phyloP scores from a whole-genome alignment of 2,113 vertebrate genomes.

The Monopterus albus region DNA sequence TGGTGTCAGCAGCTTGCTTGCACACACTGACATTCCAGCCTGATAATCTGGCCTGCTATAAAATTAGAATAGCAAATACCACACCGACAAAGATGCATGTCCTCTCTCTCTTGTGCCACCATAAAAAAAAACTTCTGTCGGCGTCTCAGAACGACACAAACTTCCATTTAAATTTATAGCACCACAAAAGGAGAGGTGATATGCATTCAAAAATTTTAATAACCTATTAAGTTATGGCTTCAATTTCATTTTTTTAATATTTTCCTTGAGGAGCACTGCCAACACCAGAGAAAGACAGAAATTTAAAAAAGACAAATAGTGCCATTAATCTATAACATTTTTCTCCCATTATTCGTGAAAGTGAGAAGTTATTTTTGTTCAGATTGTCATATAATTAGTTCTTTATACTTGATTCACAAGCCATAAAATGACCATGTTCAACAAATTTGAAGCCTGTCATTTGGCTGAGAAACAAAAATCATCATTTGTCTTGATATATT shows the following conservation, averaged over 20 bases:
- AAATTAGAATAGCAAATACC: constrained; percentile 99
- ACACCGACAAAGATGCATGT: constrained; percentile 99
- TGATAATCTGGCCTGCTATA: constrained; percentile 99
- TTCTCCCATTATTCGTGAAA: constrained; percentile 97
- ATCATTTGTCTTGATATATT: constrained; percentile 99
- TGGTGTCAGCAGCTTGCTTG: constrained; percentile 94
- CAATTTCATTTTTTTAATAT: constrained; percentile 98
- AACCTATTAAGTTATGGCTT: constrained; percentile 99
- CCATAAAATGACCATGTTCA: constrained; percentile 94
- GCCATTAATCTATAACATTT: constrained; percentile 99
- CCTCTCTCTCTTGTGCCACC: constrained; percentile 95
- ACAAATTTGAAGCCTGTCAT: constrained; percentile 97
- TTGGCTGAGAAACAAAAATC: constrained; percentile 95
- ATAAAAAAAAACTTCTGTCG: constrained; percentile 87
- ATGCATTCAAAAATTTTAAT: constrained; percentile 98
- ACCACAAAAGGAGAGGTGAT: constrained; percentile 98
- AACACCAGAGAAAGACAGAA: constrained; percentile 92
- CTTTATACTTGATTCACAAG: constrained; percentile 93
- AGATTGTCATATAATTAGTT: constrained; percentile 96
- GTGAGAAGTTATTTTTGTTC: constrained; percentile 96
- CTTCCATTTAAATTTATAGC: constrained; percentile 99
- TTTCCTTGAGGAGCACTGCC: constrained; percentile 92
- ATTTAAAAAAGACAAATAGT: constrained; percentile 96
- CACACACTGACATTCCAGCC: constrained; percentile 91
- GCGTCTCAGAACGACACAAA: constrained; percentile 97